Conservation (phyloP, 2,797 vertebrate species). For the Ptychobarbus kaznakovi region DNA sequence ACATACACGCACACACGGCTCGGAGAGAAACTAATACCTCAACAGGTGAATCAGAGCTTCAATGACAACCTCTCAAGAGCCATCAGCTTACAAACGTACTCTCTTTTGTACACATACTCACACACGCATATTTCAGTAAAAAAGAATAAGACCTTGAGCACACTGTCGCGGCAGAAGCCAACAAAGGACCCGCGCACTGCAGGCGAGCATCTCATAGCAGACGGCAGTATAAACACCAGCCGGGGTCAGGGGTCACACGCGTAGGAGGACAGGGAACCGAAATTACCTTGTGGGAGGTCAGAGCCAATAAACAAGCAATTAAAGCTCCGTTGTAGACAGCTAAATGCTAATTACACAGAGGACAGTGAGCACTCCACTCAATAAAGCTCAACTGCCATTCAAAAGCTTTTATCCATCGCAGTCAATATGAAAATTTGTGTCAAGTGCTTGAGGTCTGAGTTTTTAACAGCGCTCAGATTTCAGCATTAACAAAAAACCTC, state of each 20-base stretch:
- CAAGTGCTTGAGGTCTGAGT: constrained; percentile 29
- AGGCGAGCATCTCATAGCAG: constrained; percentile 38
- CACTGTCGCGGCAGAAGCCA: constrained; percentile 58
- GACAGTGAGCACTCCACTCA: constrained; percentile 33
- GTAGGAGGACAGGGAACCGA: constrained; percentile 4
- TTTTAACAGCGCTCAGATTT: constrained; percentile 28
- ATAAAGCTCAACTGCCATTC: constrained; percentile 42
- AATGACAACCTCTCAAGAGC: constrained; percentile 32
- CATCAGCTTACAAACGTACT: constrained; percentile 25
- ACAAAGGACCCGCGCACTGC: constrained; percentile 63
- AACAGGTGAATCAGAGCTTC: constrained; percentile 42
- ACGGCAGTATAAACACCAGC: constrained; percentile 49
- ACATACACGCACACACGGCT: constrained; percentile 55
- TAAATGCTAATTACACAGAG: constrained; percentile 50
- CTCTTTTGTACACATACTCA: constrained; percentile 36
- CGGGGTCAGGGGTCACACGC: constrained; percentile 2
- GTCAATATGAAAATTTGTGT: constrained; percentile 41
- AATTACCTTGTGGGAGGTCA: constrained; percentile 36
- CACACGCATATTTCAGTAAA: constrained; percentile 12
- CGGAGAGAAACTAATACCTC: constrained; percentile 62
- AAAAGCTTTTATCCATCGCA: constrained; percentile 37
- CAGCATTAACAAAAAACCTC: constrained; percentile 43
- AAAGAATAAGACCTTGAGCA: constrained; percentile 42
- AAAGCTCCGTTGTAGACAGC: constrained; percentile 49
- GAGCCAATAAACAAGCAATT: constrained; percentile 54